Conservation (phyloP, 2,888 invertebrate species). For the Parnassius apollo region DNA sequence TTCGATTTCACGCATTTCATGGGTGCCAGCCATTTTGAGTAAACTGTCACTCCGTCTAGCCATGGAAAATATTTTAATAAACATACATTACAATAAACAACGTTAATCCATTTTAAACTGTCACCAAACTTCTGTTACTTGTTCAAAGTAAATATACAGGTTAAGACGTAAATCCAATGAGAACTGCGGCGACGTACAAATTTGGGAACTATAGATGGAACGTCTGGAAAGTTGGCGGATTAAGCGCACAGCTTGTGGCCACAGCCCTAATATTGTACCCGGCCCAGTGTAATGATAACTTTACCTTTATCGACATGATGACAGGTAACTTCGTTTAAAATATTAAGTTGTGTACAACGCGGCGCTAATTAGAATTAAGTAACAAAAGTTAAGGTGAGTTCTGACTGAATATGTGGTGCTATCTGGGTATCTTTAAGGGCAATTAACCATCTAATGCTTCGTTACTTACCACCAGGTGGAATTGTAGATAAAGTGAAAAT, state of each 20-base stretch:
- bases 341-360: constrained; percentile 26
- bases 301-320: constrained; percentile 34
- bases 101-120: too few relatives aligned
- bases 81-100: not conserved
- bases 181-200: constrained; percentile 36
- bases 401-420: constrained; percentile 24
- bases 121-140: constrained; percentile 6
- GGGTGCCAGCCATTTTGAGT: too few relatives aligned
- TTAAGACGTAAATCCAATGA: constrained; percentile 28
- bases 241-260: constrained; percentile 45
- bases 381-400: constrained; percentile 24
- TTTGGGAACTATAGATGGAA: constrained; percentile 46
- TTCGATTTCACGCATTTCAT: too few relatives aligned
- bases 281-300: constrained; percentile 36
- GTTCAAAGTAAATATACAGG: constrained; percentile 32
- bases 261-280: constrained; percentile 42
- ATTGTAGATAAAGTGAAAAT: too few relatives aligned
- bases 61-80: not conserved
- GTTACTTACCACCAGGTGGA: too few relatives aligned
- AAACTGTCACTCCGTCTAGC: too few relatives aligned
- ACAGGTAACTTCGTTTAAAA: constrained; percentile 29
- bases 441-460: too few relatives aligned
- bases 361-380: constrained; percentile 30
- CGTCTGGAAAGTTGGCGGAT: constrained; percentile 57
- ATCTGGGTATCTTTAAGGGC: too few relatives aligned